Evolutionary conservation across 2,113 vertebrate species (phyloP), one percentile per base, ranked within the genome.

Genomic region (Anser brachyrhynchus): DNA sequence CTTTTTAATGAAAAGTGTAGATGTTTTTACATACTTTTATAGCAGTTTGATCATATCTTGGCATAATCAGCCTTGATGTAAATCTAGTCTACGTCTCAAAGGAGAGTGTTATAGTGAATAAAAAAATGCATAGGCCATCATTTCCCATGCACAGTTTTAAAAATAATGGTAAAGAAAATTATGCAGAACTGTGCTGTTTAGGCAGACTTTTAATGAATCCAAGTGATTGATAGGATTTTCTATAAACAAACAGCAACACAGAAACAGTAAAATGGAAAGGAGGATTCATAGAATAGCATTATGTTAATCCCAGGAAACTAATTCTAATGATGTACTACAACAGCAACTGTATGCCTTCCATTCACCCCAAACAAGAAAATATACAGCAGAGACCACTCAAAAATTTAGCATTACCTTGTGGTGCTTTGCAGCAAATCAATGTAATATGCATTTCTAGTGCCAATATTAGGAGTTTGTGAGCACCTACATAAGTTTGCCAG

Each of bases 221-320:
- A 89, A 83, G 83, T 97, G 98, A 98, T 91, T 96, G 94, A 98
- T 98, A 95, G 95, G 67, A 91, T 96, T 98, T 97, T 97, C 95
- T 97, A 95, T 95, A 98, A 97, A 98, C 95, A 98, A 98, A 97
- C 90, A 97, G 82, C 92, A 96, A 93, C 96, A 97, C 9, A 97
- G 91, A 97, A 97, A 96, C 90, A 69, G 13, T 97, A 97, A 98
- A 98, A 96, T 51, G 62, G 84, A 96, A 97, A 97, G 93, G 95
- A 97, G 89, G 76, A 96, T 97, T 98, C 96, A 93, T 82, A 96
- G 96, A 97, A 97, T 79, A 96, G 44, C 95, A 96, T 98, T 98
- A 98, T 98, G 97, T 75, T 98, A 98, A 98, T 98, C 98, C 97
- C 97, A 96, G 77, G 97, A 96, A 98, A 97, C 96, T 97, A 98